Evolutionary conservation across 2,888 invertebrate species (phyloP).

Genomic region (Lasioglossum figueresi): DNA sequence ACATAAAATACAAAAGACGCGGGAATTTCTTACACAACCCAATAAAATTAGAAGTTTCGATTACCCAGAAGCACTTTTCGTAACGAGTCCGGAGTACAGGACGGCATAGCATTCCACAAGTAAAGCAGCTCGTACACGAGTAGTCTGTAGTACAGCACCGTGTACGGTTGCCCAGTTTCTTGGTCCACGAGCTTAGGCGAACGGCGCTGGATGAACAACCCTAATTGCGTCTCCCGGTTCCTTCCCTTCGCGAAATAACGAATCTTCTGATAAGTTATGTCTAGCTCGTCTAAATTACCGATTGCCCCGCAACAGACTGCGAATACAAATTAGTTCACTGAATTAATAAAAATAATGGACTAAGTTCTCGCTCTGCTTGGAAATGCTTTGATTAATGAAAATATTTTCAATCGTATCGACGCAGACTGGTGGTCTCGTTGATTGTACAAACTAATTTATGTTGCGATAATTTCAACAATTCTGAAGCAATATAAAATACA

Average conservation of each 20-base stretch:
- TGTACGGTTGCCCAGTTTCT: slow-evolving; percentile 69
- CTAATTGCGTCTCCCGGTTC: slow-evolving; percentile 78
- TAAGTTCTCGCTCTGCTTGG: background rate
- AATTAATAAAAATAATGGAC: background rate
- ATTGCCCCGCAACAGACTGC: slow-evolving; percentile 85
- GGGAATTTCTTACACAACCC: too few relatives aligned
- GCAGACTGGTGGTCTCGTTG: background rate
- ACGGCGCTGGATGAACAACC: slow-evolving; percentile 79
- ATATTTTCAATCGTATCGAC: background rate
- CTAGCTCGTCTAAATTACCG: slow-evolving; percentile 82
- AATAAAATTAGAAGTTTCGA: background rate
- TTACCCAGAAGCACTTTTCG: slow-evolving; percentile 83
- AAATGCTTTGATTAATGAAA: background rate
- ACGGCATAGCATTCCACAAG: slow-evolving; percentile 88
- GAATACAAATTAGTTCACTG: background rate
- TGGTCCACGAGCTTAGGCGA: slow-evolving; percentile 76
- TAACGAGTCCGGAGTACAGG: slow-evolving; percentile 84
- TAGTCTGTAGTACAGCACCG: slow-evolving; percentile 85
- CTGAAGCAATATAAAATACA: background rate
- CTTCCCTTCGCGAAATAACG: slow-evolving; percentile 78
- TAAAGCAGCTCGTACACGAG: slow-evolving; percentile 88
- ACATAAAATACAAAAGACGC: too few relatives aligned
- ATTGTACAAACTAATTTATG: background rate
- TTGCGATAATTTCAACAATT: background rate
- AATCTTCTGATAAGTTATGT: slow-evolving; percentile 81